Evolutionary conservation across 2,888 invertebrate genomes (phyloP).

Genomic region (Coleophora deauratella): DNA sequence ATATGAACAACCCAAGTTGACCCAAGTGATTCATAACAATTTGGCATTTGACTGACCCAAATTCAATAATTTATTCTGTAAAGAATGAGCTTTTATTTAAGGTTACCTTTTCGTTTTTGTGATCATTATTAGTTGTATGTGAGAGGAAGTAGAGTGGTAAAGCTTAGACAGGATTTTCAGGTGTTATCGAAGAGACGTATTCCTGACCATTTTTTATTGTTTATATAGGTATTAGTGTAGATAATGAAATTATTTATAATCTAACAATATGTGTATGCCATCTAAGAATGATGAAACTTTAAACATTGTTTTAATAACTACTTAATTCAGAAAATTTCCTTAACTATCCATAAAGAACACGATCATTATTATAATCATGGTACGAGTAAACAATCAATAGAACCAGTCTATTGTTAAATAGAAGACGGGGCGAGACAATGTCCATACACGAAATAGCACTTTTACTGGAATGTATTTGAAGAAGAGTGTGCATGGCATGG

Average conservation of each 20-base stretch:
- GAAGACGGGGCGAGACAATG: conserved; percentile 22
- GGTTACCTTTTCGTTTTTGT: no score
- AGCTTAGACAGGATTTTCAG: no score
- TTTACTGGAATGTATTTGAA: conserved; percentile 62
- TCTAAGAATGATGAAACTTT: no score
- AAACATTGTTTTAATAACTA: no score
- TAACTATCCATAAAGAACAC: not conserved
- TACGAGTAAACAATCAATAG: conserved; percentile 9
- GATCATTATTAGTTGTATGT: no score
- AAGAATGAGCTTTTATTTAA: conserved; percentile 10
- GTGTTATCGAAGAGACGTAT: no score
- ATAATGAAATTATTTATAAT: no score
- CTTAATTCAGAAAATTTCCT: no score
- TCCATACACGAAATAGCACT: conserved; percentile 56
- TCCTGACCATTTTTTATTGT: no score
- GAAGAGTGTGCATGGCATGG: conserved; percentile 22
- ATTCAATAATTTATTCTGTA: conserved; percentile 21
- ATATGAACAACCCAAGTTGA: conserved; percentile 4
- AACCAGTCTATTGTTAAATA: conserved; percentile 1
- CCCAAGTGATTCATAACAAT: conserved; percentile 22
- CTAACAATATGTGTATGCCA: no score
- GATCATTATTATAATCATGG: conserved; percentile 27
- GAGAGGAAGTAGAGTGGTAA: no score
- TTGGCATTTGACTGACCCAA: conserved; percentile 27
- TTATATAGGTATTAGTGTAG: no score